Evolutionary conservation across 1,140 invertebrate genomes (phyloP), one percentile per base, ranked within the genome.

Genomic region (Ostrea denselamellosa): DNA sequence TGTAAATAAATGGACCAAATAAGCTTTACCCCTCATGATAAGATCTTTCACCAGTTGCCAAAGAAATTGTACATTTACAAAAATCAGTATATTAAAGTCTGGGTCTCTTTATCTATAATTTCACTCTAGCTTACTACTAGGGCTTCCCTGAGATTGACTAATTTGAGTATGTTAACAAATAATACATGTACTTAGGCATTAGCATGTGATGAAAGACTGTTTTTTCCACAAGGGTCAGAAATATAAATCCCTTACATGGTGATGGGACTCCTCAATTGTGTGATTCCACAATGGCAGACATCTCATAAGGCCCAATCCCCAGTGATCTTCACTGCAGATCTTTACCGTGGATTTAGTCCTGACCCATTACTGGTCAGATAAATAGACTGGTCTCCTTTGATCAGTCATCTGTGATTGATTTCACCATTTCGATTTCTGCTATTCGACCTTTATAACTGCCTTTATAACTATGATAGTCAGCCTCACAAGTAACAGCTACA

Each of bases 371-470:
- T 77, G 68, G 68, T 77, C 68, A 77, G 28, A 77, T 77, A 77
- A 77, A 77, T 34, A 77, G 68, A 25, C 28, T 34, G 68, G 68
- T 77, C 68, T 77, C 68, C 68, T 77, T 77, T 77, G 68, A 77
- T 77, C 68, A 77, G 68, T 77, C 68, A 77, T 77, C 68, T 77
- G 68, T 25, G 68, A 77, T 77, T 77, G 68, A 77, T 77, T 77
- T 77, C 68, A 34, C 68, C 68, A 77, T 77, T 77, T 77, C 28
- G 68, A 77, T 77, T 77, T 77, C 68, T 77, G 68, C 68, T 25
- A 34, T 25, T 77, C 68, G 68, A 77, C 68, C 68, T 77, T 77
- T 44, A 44, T 44, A 44, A 44, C 34, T 44, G 34, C 34, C 34
- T 44, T 77, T 77, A 77, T 77, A 77, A 28, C 68, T 77, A 14